Conservation (phyloP, 2,113 vertebrate genomes). For the Piaya cayana region DNA sequence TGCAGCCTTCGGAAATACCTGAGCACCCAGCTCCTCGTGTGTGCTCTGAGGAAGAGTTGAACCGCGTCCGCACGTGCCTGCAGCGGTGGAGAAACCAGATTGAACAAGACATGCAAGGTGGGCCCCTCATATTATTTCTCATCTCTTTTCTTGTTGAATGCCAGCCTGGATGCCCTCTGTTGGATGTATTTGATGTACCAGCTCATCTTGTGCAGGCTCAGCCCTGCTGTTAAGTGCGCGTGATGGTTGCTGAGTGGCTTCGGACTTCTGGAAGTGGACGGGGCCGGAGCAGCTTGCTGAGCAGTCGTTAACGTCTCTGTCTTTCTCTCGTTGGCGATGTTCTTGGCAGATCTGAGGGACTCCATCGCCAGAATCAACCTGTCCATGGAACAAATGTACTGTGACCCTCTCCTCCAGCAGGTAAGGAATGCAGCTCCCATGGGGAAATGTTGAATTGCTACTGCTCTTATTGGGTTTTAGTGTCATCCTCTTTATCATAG, state of each 20-base stretch:
- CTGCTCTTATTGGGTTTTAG: neutral
- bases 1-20: slow-evolving; percentile 67
- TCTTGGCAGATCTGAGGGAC: slow-evolving; percentile 85
- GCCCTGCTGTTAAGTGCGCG: accelerated
- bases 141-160: neutral
- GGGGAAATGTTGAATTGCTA: too few species aligned
- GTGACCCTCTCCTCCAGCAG: slow-evolving; percentile 89
- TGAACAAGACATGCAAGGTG: slow-evolving; percentile 90
- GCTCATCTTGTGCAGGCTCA: neutral
- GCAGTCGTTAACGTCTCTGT: neutral
- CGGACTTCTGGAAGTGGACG: neutral
- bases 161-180: neutral
- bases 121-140: neutral
- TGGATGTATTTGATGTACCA: neutral
- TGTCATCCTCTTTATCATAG: neutral
- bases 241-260: neutral
- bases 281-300: neutral
- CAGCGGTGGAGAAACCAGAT: slow-evolving; percentile 92
- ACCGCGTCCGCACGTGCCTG: slow-evolving; percentile 84
- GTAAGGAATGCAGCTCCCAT: slow-evolving; percentile 56
- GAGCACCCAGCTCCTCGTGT: slow-evolving; percentile 79
- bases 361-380: slow-evolving; percentile 81
- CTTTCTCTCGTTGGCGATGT: neutral
- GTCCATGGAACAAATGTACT: slow-evolving; percentile 86
- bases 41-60: slow-evolving; percentile 84